These are phyloP conservation scores for Alligator mississippiensis DNA, from an alignment of 2,113 vertebrate species.

Conservation along the genomic window DNA sequence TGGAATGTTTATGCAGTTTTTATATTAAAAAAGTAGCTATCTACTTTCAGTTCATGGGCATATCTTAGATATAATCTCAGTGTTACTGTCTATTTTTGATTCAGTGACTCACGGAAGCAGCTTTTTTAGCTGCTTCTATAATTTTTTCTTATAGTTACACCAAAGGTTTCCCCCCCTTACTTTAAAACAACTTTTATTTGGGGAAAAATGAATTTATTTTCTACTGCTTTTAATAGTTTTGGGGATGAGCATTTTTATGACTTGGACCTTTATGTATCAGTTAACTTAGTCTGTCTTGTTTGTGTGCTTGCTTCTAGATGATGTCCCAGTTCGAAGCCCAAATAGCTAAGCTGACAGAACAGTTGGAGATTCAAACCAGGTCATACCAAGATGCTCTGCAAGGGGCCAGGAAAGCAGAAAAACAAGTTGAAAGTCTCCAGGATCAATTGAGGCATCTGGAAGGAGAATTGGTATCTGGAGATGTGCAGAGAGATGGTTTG, in stretches of 20 bases:
- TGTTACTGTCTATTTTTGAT: neutral
- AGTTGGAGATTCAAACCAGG: slow-evolving; percentile 78
- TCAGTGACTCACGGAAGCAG: neutral
- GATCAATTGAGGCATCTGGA: slow-evolving; percentile 80
- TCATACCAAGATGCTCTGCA: slow-evolving; percentile 78
- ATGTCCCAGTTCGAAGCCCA: slow-evolving; percentile 81
- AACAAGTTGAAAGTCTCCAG: slow-evolving; percentile 78
- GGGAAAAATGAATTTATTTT: neutral
- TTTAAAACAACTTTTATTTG: neutral
- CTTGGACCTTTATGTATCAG: neutral
- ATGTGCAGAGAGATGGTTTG: slow-evolving; percentile 79
- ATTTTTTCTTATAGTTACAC: neutral
- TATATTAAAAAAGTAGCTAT: neutral
- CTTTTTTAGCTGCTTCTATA: neutral
- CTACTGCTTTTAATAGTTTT: neutral
- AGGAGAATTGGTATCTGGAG: slow-evolving; percentile 81
- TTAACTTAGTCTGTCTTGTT: neutral
- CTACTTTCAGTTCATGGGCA: neutral
- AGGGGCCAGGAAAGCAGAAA: slow-evolving; percentile 82
- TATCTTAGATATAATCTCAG: neutral
- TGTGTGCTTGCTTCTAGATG: slow-evolving; percentile 72
- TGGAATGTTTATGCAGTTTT: neutral
- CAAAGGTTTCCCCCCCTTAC: neutral
- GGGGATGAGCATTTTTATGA: neutral
- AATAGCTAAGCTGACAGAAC: slow-evolving; percentile 73